phyloP scores from a whole-genome alignment of 1,140 invertebrate species.

The Trichomalopsis sarcophagae region DNA sequence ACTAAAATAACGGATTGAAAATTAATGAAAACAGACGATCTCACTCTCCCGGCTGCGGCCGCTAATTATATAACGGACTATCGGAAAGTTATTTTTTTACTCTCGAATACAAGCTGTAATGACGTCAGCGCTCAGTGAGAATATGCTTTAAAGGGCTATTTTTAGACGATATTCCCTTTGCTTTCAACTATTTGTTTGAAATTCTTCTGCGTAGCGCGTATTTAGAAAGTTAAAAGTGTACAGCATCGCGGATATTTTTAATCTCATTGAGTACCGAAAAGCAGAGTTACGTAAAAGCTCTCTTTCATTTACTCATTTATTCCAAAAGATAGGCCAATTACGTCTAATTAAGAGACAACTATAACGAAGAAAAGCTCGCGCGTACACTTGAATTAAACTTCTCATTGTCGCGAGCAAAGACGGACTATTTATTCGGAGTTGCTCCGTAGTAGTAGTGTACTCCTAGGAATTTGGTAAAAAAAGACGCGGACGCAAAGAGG shows the following conservation, averaged over 20 bases:
- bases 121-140: not conserved
- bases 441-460: too few species aligned
- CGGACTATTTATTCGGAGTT: too few species aligned
- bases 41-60: not conserved
- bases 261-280: too few species aligned
- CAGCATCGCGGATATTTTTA: not conserved
- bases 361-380: too few species aligned
- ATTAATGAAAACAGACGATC: not conserved
- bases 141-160: constrained; percentile 3
- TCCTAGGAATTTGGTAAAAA: too few species aligned
- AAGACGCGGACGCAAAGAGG: not conserved
- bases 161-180: constrained; percentile 6
- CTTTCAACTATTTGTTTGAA: constrained; percentile 17
- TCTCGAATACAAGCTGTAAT: constrained; percentile 10
- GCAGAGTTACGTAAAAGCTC: too few species aligned
- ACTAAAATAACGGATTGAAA: not conserved
- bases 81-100: constrained; percentile 19
- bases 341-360: too few species aligned
- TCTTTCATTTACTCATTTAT: too few species aligned
- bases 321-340: too few species aligned
- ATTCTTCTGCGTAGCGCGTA: not conserved
- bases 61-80: not conserved
- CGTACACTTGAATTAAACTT: too few species aligned
- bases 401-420: too few species aligned
- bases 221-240: not conserved